Conservation (phyloP, 2,113 vertebrate genomes). For the Xiphophorus hellerii region DNA sequence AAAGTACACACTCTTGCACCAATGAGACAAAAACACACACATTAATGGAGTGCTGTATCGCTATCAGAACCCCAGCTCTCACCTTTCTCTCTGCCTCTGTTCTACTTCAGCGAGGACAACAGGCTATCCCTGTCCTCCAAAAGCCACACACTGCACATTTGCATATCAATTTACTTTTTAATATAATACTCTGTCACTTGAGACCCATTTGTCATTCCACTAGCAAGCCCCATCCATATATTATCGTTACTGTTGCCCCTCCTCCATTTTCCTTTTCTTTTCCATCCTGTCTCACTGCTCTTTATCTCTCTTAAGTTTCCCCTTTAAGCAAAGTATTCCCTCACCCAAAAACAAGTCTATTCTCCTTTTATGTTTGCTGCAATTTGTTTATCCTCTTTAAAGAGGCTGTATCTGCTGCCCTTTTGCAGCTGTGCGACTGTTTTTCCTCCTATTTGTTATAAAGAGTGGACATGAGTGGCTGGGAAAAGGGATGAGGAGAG, state of each 20-base stretch:
- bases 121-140: conserved; percentile 75
- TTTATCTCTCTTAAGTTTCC: conserved; percentile 56
- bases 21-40: conserved; percentile 23
- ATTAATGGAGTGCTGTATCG: conserved; percentile 50
- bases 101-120: conserved; percentile 75
- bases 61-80: conserved; percentile 41
- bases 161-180: conserved; percentile 85
- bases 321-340: conserved; percentile 38
- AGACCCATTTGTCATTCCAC: conserved; percentile 78
- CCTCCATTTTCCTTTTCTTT: conserved; percentile 41
- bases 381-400: conserved; percentile 34
- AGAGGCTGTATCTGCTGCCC: conserved; percentile 29
- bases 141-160: conserved; percentile 76
- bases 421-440: conserved; percentile 4
- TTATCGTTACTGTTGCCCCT: conserved; percentile 46
- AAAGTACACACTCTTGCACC: conserved; percentile 26
- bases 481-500: conserved; percentile 29
- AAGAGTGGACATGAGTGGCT: conserved; percentile 34
- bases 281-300: conserved; percentile 31
- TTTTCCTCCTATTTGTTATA: conserved; percentile 19
- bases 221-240: conserved; percentile 69
- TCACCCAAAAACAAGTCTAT: conserved; percentile 27
- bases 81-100: conserved; percentile 62
- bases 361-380: conserved; percentile 21
- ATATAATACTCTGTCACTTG: conserved; percentile 81